Base-by-base conservation (phyloP, 1,140 invertebrate species). In the Macrostomum lignano region DNA sequence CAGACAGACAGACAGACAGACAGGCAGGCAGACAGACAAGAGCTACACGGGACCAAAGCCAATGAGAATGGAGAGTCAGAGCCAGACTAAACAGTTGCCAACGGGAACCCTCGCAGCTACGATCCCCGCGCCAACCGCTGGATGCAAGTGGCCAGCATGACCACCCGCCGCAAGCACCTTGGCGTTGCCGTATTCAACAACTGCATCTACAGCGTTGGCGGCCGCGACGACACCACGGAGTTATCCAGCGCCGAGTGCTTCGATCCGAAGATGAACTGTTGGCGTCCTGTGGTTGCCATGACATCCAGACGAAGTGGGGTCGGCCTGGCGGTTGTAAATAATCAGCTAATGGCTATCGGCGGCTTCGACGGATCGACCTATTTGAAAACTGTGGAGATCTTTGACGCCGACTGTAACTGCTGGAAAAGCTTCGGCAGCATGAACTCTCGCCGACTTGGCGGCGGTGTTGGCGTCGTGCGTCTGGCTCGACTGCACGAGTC, bases 211-310 rank as follows among this genome's bases (percentile, higher is more conserved):
- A 86, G 84, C 17, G 62, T 63, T 13, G 61, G 61, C 7, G 60
- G 61, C 14, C 63, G 86, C 40, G 86, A 94, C 52, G 84, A 94
- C 61, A 79, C 78, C 44, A 88, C 84, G 61, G 88, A 96, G 59
- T 63, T 96, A 2, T 81, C 73, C 38, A 81, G 76, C 46, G 84
- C 81, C 0, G 86, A 96, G 60, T 58, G 77, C 36, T 94, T 88
- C 55, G 84, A 91, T 64, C 81, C 84, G 11, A 70, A 75, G 44
- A 78, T 73, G 15, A 88, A 93, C 61, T 71, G 75, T 22, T 96
- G 86, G 86, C 79, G 76, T 50, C 82, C 84, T 1, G 84, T 94
- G 44, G 81, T 93, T 20, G 81, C 86, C 5, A 94, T 96, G 86
- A 93, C 79, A 37, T 88, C 79, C 6, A 65, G 84, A 42, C 65